Evolutionary conservation across 2,888 invertebrate genomes (phyloP).

Genomic region (Limenitis camilla): DNA sequence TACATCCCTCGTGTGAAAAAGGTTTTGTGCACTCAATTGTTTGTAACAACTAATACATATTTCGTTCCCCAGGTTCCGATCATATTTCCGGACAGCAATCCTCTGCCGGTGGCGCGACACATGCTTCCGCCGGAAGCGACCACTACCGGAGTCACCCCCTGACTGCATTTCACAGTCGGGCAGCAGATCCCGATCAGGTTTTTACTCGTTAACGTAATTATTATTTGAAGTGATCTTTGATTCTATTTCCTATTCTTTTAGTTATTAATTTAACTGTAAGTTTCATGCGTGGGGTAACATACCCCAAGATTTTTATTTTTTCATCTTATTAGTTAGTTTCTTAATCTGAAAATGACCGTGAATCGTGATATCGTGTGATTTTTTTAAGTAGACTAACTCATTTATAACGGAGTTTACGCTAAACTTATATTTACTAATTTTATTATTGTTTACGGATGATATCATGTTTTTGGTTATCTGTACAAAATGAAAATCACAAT

Average conservation of each 20-base stretch:
- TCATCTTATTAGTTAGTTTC: too few relatives aligned
- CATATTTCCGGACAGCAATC: slow-evolving; percentile 81
- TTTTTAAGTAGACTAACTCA: too few relatives aligned
- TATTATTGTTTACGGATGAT: too few relatives aligned
- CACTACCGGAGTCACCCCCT: slow-evolving; percentile 67
- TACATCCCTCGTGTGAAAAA: neutral
- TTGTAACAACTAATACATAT: neutral
- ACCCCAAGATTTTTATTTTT: too few relatives aligned
- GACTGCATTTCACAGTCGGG: slow-evolving; percentile 71
- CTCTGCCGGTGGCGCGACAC: slow-evolving; percentile 74
- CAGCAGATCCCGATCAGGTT: slow-evolving; percentile 76
- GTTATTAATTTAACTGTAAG: too few relatives aligned
- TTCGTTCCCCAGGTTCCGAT: slow-evolving; percentile 73
- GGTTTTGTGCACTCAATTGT: neutral
- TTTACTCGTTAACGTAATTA: slow-evolving; percentile 77
- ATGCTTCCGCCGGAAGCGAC: slow-evolving; percentile 49
- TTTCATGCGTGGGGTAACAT: too few relatives aligned
- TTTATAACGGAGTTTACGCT: too few relatives aligned
- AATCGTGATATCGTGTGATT: too few relatives aligned
- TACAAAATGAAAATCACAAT: too few relatives aligned
- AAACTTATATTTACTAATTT: too few relatives aligned
- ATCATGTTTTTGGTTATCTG: too few relatives aligned
- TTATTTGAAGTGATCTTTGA: slow-evolving; percentile 38
- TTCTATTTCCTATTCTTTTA: slow-evolving; percentile 31
- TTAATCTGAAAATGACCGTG: too few relatives aligned